Conservation (phyloP, 2,113 vertebrate species). For the Python bivittatus region DNA sequence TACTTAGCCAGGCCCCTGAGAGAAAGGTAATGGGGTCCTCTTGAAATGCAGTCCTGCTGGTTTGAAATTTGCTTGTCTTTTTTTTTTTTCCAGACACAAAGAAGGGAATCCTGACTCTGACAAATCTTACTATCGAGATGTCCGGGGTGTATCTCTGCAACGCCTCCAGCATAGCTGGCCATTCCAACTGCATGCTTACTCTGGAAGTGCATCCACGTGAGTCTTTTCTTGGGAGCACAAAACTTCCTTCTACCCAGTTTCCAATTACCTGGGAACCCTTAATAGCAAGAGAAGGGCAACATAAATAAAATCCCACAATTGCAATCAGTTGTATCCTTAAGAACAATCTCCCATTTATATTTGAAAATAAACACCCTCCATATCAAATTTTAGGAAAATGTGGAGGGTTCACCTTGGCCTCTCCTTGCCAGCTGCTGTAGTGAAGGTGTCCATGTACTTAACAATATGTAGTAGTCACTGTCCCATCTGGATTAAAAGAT, state of each 20-base stretch:
- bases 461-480: not conserved
- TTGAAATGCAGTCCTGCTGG: not conserved
- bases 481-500: not conserved
- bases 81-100: conserved; percentile 69
- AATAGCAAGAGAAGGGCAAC: not conserved
- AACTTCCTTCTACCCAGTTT: not conserved
- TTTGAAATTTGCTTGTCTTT: not conserved
- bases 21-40: not conserved
- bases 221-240: conserved; percentile 40
- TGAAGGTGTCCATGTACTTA: not conserved
- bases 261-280: not conserved
- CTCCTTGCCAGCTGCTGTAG: not conserved
- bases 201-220: conserved; percentile 81
- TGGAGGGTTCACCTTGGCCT: not conserved
- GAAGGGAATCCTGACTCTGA: conserved; percentile 78
- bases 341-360: not conserved
- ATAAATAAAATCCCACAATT: not conserved
- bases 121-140: conserved; percentile 81
- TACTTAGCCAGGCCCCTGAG: not conserved
- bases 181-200: conserved; percentile 77
- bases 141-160: conserved; percentile 85
- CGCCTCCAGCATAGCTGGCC: conserved; percentile 77
- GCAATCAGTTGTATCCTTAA: not conserved
- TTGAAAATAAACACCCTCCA: not conserved
- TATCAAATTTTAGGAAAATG: not conserved